Conservation (phyloP, 2,797 vertebrate species). For the Bradypodion ventrale region DNA sequence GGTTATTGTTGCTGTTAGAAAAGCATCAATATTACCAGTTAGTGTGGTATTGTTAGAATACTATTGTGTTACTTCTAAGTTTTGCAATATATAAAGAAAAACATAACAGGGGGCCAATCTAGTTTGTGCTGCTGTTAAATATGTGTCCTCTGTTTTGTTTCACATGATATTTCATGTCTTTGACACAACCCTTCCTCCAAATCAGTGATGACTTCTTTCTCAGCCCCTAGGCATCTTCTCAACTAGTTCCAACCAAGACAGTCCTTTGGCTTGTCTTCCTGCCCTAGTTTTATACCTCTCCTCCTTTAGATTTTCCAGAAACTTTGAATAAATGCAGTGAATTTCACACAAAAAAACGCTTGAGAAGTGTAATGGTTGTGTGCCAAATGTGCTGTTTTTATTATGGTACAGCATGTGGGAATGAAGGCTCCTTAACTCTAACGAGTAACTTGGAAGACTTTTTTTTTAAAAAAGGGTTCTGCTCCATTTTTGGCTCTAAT, state of each 20-base stretch:
- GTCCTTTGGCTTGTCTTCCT: conserved; percentile 40
- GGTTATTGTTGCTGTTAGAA: neutral
- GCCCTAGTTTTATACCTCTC: conserved; percentile 56
- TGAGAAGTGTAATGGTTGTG: conserved; percentile 34
- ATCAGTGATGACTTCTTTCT: conserved; percentile 42
- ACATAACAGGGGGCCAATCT: conserved; percentile 35
- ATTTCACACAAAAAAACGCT: neutral
- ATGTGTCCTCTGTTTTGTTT: conserved; percentile 50
- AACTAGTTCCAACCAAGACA: conserved; percentile 34
- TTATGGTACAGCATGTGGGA: conserved; percentile 41
- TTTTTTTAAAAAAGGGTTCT: neutral
- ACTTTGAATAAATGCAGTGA: conserved; percentile 37
- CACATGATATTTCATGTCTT: conserved; percentile 63
- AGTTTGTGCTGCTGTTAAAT: conserved; percentile 47
- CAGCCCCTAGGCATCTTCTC: conserved; percentile 47
- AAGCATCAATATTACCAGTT: neutral
- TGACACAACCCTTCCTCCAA: conserved; percentile 53
- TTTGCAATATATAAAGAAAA: conserved; percentile 46
- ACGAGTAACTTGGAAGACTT: accelerated
- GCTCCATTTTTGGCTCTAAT: conserved; percentile 23
- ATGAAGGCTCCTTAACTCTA: neutral
- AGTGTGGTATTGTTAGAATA: neutral
- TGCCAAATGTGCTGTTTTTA: neutral
- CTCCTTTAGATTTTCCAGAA: conserved; percentile 33
- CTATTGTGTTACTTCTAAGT: neutral